Evolutionary conservation across 2,888 invertebrate species (phyloP), one percentile per base, ranked within the genome.

Genomic region (Pseudococcus viburni): DNA sequence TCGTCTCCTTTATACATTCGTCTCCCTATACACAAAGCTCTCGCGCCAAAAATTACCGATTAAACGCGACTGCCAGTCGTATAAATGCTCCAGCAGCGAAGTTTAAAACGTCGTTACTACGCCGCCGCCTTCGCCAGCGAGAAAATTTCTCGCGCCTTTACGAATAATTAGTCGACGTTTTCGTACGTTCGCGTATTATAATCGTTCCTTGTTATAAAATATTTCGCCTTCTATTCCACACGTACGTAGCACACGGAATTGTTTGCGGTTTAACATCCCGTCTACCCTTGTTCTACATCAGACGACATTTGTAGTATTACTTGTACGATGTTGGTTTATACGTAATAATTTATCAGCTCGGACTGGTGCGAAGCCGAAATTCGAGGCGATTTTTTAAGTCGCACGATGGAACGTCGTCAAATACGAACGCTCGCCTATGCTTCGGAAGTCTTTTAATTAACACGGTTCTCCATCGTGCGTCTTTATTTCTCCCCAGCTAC

Each of bases 81-180:
- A 22, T 22, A 22, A 22, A 64, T 64, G 64, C 22, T 22, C 64
- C 22, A 22, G 64, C 19, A 11, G 6, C 64, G 12, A 64, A 77
- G 17, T 33, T 77, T 77, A 77, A 77, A 77, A 39, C 39, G 39
- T 77, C 39, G 39, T 39, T 42, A 39, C 17, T 33, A 3, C 5
- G 15, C 73, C 15, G 22, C 9, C 12, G 26, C 11, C 22, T 64
- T 64, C 8, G n/a, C 42, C 42, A n/a, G 9, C 42, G 9, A 26
- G 80, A 80, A 80, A 80, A 39, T 39, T 80, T 83, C 80, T 83
- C 80, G 80, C 80, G 80, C 80, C 42, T 83, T 83, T 83, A 19
- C 80, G 80, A 83, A 83, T 83, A 83, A 83, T 83, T 83, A 83
- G 80, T 83, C 80, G 80, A 19, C 46, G 80, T 83, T 83, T 83